phyloP scores from a whole-genome alignment of 2,113 vertebrate species.

The Bubo blakistoni region DNA sequence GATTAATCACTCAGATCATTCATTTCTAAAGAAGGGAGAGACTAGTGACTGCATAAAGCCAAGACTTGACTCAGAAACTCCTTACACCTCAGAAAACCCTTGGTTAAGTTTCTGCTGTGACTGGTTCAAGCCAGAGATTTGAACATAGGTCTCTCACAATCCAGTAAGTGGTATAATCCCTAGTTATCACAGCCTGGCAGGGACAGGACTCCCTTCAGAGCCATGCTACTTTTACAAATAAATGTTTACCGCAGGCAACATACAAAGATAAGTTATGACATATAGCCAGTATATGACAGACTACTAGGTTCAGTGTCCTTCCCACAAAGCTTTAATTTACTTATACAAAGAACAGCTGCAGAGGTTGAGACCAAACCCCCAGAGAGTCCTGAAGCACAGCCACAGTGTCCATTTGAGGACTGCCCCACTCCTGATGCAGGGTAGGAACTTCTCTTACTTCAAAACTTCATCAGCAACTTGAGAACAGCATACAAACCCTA shows the following conservation, averaged over 20 bases:
- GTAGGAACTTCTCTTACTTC: background rate
- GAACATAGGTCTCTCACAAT: background rate
- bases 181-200: background rate
- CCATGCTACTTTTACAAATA: background rate
- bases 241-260: background rate
- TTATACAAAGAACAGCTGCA: background rate
- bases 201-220: background rate
- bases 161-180: background rate
- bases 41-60: background rate
- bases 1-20: background rate
- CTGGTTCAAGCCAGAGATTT: background rate
- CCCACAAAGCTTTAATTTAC: background rate
- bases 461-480: background rate
- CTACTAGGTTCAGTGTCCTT: background rate
- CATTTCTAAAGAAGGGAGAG: background rate
- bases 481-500: background rate
- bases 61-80: background rate
- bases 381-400: background rate
- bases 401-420: fast-evolving
- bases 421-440: background rate
- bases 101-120: background rate
- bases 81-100: background rate
- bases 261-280: background rate
- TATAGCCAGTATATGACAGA: background rate
- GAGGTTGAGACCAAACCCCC: background rate